phyloP scores from a whole-genome alignment of 2,113 vertebrate species.

The Oreotrochilus melanogaster region DNA sequence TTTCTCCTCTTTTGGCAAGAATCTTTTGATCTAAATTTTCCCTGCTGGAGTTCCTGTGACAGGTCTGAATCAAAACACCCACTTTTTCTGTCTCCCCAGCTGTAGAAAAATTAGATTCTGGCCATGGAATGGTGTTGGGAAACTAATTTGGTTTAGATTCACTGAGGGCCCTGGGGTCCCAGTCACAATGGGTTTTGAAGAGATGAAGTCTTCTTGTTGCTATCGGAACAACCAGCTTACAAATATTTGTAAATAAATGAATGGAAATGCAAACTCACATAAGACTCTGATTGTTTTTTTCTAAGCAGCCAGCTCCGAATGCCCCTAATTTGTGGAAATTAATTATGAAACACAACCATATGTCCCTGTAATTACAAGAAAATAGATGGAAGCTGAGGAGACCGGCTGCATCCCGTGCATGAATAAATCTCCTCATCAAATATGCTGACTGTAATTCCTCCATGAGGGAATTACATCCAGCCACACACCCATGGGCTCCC shows the following conservation, averaged over 20 bases:
- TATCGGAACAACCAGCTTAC: neutral
- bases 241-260: conserved; percentile 31
- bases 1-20: neutral
- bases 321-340: conserved; percentile 56
- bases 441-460: neutral
- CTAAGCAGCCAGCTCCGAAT: conserved; percentile 20
- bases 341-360: conserved; percentile 67
- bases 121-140: neutral
- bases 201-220: neutral
- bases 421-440: conserved; percentile 37
- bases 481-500: neutral
- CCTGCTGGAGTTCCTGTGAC: neutral
- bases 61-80: neutral
- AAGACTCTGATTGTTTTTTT: neutral
- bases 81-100: neutral
- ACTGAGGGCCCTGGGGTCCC: neutral
- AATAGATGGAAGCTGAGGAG: conserved; percentile 28
- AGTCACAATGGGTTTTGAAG: neutral
- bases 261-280: conserved; percentile 16
- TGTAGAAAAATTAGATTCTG: neutral
- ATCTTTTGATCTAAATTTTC: neutral
- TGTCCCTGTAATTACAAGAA: conserved; percentile 64
- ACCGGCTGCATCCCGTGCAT: neutral
- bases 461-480: neutral
- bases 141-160: neutral